phyloP scores from a whole-genome alignment of 2,113 vertebrate genomes.

The Cheilinus undulatus region DNA sequence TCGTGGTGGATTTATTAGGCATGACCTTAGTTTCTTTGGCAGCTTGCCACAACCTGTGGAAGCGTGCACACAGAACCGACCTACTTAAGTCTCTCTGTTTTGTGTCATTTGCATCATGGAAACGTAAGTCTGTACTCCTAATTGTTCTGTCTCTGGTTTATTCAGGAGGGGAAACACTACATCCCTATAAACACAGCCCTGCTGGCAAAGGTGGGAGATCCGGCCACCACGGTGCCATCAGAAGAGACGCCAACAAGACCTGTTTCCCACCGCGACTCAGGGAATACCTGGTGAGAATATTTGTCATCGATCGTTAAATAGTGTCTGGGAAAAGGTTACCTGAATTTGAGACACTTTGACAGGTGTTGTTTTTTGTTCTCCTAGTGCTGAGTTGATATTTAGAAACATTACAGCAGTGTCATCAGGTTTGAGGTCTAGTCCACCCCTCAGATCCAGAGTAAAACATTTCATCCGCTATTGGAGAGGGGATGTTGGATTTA shows the following conservation, averaged over 20 bases:
- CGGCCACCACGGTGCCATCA: slow-evolving; percentile 66
- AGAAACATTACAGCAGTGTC: too few relatives aligned
- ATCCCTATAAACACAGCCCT: slow-evolving; percentile 93
- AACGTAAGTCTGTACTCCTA: slow-evolving; percentile 3
- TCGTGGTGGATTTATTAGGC: slow-evolving; percentile 46
- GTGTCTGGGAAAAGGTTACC: neutral
- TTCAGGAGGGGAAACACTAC: slow-evolving; percentile 94
- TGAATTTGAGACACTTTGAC: neutral
- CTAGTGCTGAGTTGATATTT: neutral
- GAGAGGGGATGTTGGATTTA: too few relatives aligned
- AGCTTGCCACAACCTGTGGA: slow-evolving; percentile 25
- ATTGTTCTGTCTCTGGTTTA: slow-evolving; percentile 35
- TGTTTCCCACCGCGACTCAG: slow-evolving; percentile 82
- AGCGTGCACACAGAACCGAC: neutral
- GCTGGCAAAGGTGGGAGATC: slow-evolving; percentile 82
- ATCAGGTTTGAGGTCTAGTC: too few relatives aligned
- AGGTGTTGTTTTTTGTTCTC: neutral
- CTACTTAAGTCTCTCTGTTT: neutral
- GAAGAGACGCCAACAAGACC: slow-evolving; percentile 82
- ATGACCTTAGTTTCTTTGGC: slow-evolving; percentile 59
- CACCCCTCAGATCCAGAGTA: too few relatives aligned
- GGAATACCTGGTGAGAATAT: slow-evolving; percentile 86
- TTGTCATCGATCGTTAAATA: neutral
- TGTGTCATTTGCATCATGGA: slow-evolving; percentile 1
- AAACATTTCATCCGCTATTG: too few relatives aligned